A percentile compares a stretch with the other conserved stretches of the same genome.
These are phyloP conservation scores for Laticauda laticaudata DNA, from an alignment of 2,113 vertebrate species.

Conservation along the genomic window DNA sequence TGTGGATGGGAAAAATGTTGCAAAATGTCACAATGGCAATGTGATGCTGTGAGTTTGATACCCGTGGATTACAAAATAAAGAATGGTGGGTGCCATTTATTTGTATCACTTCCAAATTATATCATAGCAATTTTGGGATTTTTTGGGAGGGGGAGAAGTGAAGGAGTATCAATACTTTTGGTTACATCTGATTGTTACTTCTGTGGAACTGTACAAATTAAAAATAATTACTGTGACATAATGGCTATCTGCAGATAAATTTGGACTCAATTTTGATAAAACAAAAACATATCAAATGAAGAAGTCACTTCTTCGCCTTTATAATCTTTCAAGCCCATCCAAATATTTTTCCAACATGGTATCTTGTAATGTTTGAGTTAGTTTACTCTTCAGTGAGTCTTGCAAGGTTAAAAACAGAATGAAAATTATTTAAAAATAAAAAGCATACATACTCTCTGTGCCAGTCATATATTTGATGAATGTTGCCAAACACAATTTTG, in stretches of 20 bases:
- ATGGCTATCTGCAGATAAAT: neutral
- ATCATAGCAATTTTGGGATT: neutral
- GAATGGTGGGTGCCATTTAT: neutral
- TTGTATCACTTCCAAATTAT: neutral
- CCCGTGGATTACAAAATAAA: neutral
- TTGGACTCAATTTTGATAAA: neutral
- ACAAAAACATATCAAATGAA: neutral
- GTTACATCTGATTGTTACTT: neutral
- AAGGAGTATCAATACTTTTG: neutral
- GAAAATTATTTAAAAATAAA: neutral
- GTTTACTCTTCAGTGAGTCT: neutral
- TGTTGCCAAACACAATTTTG: constrained; percentile 98
- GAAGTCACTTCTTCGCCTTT: neutral
- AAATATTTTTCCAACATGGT: neutral
- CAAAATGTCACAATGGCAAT: too few species aligned
- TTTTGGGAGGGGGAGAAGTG: neutral
- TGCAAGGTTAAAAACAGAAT: neutral
- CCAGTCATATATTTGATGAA: constrained; percentile 98
- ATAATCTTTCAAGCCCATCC: neutral
- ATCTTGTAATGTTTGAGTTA: neutral
- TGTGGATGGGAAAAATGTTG: too few species aligned
- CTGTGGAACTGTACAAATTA: neutral
- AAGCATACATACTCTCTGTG: constrained; percentile 90
- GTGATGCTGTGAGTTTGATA: too few species aligned
- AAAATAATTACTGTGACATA: neutral